phyloP scores from a whole-genome alignment of 2,888 invertebrate genomes.

The Mongoloraphidia duomilia region DNA sequence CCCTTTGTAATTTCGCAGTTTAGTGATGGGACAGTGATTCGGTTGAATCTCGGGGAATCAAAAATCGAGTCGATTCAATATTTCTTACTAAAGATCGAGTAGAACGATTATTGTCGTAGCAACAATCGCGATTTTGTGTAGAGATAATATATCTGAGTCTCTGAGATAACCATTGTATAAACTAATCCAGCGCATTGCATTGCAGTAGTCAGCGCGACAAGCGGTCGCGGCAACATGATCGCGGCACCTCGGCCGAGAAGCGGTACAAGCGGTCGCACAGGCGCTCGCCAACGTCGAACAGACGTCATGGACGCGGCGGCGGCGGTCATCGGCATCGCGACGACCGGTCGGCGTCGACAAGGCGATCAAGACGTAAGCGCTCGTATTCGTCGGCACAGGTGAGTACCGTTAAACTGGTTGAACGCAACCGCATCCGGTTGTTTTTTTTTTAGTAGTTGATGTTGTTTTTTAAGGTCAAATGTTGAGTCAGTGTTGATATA shows the following conservation, averaged over 20 bases:
- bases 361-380: slow-evolving; percentile 30
- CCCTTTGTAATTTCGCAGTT: too few species aligned
- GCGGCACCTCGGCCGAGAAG: slow-evolving; percentile 63
- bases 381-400: slow-evolving; percentile 34
- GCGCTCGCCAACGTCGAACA: slow-evolving; percentile 65
- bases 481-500: too few species aligned
- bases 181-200: slow-evolving; percentile 11
- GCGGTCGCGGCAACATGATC: slow-evolving; percentile 46
- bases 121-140: too few species aligned
- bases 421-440: too few species aligned
- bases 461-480: too few species aligned
- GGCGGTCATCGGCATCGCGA: slow-evolving; percentile 28
- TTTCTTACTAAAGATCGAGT: too few species aligned
- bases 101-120: too few species aligned
- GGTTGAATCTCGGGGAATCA: too few species aligned
- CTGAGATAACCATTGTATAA: background rate
- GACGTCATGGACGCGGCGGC: slow-evolving; percentile 49
- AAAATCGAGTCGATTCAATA: too few species aligned
- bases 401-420: slow-evolving; percentile 15
- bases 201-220: slow-evolving; percentile 44
- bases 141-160: background rate
- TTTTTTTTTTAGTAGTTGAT: too few species aligned
- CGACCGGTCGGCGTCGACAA: slow-evolving; percentile 14
- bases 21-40: too few species aligned
- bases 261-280: slow-evolving; percentile 77